phyloP scores from a whole-genome alignment of 2,113 vertebrate genomes.

The Trichomycterus rosablanca region DNA sequence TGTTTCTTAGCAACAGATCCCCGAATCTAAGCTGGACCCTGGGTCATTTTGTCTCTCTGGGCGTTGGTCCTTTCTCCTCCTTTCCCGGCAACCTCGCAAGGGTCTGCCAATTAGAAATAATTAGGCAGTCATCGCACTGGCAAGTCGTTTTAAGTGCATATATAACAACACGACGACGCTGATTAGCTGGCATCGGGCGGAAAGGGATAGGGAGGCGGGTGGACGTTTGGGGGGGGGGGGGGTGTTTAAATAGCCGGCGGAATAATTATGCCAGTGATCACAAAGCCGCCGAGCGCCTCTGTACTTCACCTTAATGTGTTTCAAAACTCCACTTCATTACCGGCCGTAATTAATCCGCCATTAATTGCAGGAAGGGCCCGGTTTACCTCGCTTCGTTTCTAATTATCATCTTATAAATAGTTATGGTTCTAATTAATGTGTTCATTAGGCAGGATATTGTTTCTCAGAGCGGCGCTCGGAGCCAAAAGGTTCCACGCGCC shows the following conservation, averaged over 20 bases:
- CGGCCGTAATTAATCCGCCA: slow-evolving; percentile 99
- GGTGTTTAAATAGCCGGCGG: slow-evolving; percentile 88
- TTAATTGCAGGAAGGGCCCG: slow-evolving; percentile 99
- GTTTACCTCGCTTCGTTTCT: slow-evolving; percentile 98
- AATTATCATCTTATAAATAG: slow-evolving; percentile 99
- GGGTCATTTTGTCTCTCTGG: slow-evolving; percentile 63
- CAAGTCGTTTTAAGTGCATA: slow-evolving; percentile 99
- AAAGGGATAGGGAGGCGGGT: not conserved
- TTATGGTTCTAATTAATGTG: slow-evolving; percentile 99
- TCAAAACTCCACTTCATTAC: slow-evolving; percentile 99
- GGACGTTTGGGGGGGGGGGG: no score
- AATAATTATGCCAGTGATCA: slow-evolving; percentile 99
- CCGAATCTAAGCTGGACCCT: slow-evolving; percentile 53
- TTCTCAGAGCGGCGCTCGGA: slow-evolving; percentile 97
- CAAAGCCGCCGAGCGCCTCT: slow-evolving; percentile 96
- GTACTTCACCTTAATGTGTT: slow-evolving; percentile 99
- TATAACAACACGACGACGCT: slow-evolving; percentile 98
- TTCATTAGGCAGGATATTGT: slow-evolving; percentile 99
- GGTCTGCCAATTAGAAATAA: slow-evolving; percentile 99
- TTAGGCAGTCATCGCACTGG: slow-evolving; percentile 99
- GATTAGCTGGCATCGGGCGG: slow-evolving; percentile 89
- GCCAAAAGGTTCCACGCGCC: slow-evolving; percentile 89
- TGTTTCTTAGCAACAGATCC: slow-evolving; percentile 8
- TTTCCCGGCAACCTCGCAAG: slow-evolving; percentile 87
- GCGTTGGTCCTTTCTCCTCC: not conserved